Evolutionary conservation across 2,113 vertebrate species (phyloP).

Genomic region (Montifringilla adamsi): DNA sequence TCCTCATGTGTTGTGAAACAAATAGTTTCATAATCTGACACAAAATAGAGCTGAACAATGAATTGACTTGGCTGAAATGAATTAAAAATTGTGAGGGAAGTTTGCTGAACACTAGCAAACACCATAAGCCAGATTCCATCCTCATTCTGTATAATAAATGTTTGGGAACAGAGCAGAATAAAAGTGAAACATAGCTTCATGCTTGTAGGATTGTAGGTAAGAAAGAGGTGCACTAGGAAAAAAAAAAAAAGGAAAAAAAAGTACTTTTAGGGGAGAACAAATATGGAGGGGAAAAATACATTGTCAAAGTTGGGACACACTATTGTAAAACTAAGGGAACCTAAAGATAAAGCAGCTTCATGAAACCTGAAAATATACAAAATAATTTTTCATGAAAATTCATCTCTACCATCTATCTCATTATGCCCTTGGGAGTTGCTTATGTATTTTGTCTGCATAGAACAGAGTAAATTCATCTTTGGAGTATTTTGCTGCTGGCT

Average conservation of each 20-base stretch:
- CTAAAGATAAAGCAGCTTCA: neutral
- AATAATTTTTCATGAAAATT: neutral
- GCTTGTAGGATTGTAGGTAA: neutral
- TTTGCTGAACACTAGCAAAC: neutral
- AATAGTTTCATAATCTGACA: neutral
- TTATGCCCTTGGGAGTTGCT: neutral
- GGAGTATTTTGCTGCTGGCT: neutral
- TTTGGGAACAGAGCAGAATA: neutral
- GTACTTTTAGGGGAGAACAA: neutral
- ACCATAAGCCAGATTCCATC: neutral
- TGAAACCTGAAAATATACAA: neutral
- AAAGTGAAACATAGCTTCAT: neutral
- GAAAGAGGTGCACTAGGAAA: neutral
- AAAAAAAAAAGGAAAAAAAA: fast-evolving
- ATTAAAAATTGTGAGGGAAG: neutral
- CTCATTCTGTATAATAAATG: neutral
- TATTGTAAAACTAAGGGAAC: neutral
- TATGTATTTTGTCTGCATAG: neutral
- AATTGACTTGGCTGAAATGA: neutral
- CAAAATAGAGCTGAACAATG: neutral
- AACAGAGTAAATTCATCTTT: neutral
- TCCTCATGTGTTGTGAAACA: neutral
- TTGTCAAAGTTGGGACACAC: neutral
- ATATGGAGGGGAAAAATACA: neutral
- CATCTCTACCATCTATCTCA: neutral